Conservation (phyloP, 2,888 invertebrate genomes). For the Pachycephus smyrnensis region DNA sequence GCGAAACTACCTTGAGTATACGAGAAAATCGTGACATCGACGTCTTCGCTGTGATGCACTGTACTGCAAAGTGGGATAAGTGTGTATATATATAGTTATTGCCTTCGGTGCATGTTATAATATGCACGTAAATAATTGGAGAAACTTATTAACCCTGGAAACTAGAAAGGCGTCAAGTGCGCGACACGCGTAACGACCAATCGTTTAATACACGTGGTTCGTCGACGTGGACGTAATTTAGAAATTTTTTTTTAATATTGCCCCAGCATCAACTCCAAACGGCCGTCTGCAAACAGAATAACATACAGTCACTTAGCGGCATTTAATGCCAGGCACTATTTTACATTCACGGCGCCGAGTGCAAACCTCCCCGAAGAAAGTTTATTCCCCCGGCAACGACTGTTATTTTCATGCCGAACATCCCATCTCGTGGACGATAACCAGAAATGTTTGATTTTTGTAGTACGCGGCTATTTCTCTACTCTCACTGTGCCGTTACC, state of each 20-base stretch:
- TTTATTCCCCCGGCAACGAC: constrained; percentile 1
- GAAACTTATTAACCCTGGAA: neutral
- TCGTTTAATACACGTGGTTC: neutral
- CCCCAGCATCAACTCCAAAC: constrained; percentile 21
- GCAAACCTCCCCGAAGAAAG: neutral
- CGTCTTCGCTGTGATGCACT: neutral
- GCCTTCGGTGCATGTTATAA: neutral
- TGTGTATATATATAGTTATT: neutral
- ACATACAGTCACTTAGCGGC: constrained; percentile 39
- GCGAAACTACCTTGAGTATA: neutral
- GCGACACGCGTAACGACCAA: neutral
- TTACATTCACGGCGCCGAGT: constrained; percentile 18
- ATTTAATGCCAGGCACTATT: constrained; percentile 36
- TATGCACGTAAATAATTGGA: neutral
- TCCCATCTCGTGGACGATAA: constrained; percentile 42
- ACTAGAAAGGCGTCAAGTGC: neutral
- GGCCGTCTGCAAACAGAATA: constrained; percentile 40
- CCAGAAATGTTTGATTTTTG: constrained; percentile 52
- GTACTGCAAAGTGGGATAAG: neutral
- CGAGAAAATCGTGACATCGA: neutral
- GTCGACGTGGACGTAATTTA: neutral
- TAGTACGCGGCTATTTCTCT: neutral
- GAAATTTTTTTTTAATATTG: neutral
- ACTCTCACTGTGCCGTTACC: neutral
- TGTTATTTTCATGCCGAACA: constrained; percentile 39